Evolutionary conservation across 2,113 vertebrate genomes (phyloP).

Genomic region (Myanophis thanlyinensis): DNA sequence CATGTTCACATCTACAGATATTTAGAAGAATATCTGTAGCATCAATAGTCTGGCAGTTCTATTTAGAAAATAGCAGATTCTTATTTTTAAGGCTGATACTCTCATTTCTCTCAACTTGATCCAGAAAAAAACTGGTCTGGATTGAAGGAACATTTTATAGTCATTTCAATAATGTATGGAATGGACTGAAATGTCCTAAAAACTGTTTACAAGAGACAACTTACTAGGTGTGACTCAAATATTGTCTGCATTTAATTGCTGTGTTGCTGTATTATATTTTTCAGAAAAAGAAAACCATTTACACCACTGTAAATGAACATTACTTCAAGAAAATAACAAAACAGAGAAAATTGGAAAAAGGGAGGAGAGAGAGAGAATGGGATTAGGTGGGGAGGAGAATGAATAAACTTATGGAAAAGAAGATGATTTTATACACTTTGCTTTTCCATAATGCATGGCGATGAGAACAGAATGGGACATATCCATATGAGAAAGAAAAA

Average conservation of each 20-base stretch:
- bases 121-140: slow-evolving; percentile 5
- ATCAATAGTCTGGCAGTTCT: neutral
- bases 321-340: neutral
- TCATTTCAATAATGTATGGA: slow-evolving; percentile 28
- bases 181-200: neutral
- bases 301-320: slow-evolving; percentile 26
- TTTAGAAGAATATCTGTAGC: neutral
- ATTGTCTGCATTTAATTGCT: slow-evolving; percentile 15
- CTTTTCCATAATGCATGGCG: slow-evolving; percentile 24
- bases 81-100: slow-evolving; percentile 21
- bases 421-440: neutral
- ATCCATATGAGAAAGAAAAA: slow-evolving; percentile 46
- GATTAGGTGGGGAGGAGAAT: neutral
- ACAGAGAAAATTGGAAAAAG: slow-evolving; percentile 32
- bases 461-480: slow-evolving; percentile 40
- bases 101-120: slow-evolving; percentile 8
- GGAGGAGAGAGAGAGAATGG: neutral
- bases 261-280: neutral
- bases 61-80: neutral
- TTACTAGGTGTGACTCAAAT: slow-evolving; percentile 31
- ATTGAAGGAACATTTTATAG: slow-evolving; percentile 22
- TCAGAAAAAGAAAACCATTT: neutral
- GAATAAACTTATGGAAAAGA: neutral
- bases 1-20: neutral
- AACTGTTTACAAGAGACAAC: slow-evolving; percentile 4